phyloP scores from a whole-genome alignment of 2,797 vertebrate species.

The Chiloscyllium punctatum region DNA sequence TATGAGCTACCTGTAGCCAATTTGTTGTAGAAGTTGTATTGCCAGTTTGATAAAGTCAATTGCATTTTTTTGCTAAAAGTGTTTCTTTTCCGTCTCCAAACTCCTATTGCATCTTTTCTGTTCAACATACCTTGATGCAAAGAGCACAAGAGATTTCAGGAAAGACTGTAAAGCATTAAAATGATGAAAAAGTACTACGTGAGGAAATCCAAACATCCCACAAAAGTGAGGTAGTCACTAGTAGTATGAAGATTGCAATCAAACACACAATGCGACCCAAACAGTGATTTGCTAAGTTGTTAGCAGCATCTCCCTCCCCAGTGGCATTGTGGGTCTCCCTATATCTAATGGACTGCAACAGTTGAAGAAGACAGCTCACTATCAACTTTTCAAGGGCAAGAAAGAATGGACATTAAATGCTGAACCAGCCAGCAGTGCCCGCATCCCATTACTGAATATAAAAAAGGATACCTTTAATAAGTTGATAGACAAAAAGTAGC shows the following conservation, averaged over 20 bases:
- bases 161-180: not conserved
- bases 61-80: not conserved
- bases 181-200: not conserved
- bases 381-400: no score
- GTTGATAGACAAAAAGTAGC: not conserved
- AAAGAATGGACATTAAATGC: no score
- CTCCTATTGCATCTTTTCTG: not conserved
- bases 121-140: not conserved
- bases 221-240: not conserved
- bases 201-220: not conserved
- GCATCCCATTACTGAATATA: not conserved
- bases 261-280: not conserved
- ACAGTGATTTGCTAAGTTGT: not conserved
- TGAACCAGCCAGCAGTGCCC: no score
- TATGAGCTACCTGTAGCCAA: not conserved
- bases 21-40: not conserved
- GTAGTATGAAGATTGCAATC: not conserved
- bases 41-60: not conserved
- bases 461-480: not conserved
- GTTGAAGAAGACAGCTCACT: no score
- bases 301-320: no score
- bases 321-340: no score
- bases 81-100: not conserved
- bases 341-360: no score
- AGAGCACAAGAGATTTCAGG: not conserved